Evolutionary conservation across 2,888 invertebrate genomes (phyloP), one percentile per base, ranked within the genome.

Genomic region (Trichopoda pennipes): DNA sequence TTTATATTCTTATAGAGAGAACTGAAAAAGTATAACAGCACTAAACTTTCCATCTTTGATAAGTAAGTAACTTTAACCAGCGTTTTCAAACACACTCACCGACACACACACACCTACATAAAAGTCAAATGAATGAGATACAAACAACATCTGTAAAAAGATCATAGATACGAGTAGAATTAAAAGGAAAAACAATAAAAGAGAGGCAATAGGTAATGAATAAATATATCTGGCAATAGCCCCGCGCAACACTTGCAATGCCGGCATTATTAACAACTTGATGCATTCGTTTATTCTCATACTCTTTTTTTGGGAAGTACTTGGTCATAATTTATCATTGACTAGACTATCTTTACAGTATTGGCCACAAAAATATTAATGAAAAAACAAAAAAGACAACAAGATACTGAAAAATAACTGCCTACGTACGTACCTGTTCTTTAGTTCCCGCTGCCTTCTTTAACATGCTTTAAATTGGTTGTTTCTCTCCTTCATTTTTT

Each of bases 391-490:
- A 17, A 70, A 56, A 55, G 14, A 69, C 51, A n/a, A 79, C 60
- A 23, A 28, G 19, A 47, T 63, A 53, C 47, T 69, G 63, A 75
- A 77, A 28, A 74, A 70, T 80, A 78, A 66, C 74, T 80, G 77
- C 79, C 84, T 82, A 82, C 80, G 74, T 80, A 83, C 80, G 17
- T 84, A 81, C 84, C 81, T 84, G 81, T 80, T 81, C 69, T 73
- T 69, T 51, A 69, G 56, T 53, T 81, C 69, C 77, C 74, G 44
- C 68, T 61, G 70, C 28, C 64, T 23, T 19, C 61, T 68, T 19
- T 78, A 47, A 72, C 51, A 60, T 73, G 66, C 78, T 73, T 73
- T 42, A 14, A 72, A 61, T 32, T 51, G 28, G 53, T 74, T 66
- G 16, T 55, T 64, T 56, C 55, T 70, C 64, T 49, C 21, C 9